Evolutionary conservation across 2,888 invertebrate species (phyloP), one percentile per base, ranked within the genome.

Genomic region (Synanthedon myopaeformis): DNA sequence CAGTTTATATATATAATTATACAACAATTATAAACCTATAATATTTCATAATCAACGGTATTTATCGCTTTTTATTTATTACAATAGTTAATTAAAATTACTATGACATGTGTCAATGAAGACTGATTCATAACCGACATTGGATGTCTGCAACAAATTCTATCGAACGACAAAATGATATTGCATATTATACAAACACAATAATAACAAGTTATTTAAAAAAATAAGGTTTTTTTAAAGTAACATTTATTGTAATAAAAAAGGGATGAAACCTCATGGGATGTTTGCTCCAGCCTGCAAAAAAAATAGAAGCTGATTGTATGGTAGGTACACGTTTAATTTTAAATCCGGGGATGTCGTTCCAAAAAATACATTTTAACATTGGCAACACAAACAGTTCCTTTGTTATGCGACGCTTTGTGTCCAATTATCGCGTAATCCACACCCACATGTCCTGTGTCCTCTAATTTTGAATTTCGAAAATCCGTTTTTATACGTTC

Each of bases 341-440:
- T 45, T 45, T 45, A 45, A 45, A 45, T 45, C 45, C 45, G 45
- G 45, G 45, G 4, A 45, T 45, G 45, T 5, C 12, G 13, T 45
- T 45, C 3, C n/a, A n/a, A 45, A 45, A 45, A 45, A 45, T 8
- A 11, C 6, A 6, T 45, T 45, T 13, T 13, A 45, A 45, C 13
- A 14, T 8, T 45, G 45, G 45, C 45, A 45, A n/a, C 49, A 70
- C 64, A 66, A 62, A 61, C 63, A 67, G 59, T 64, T 63, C 65
- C 65, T 66, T 67, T 68, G 45, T 45, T 45, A 45, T 59, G 61
- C 60, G 57, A 49, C 57, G 58, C 55, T 55, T 53, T 59, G 60
- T 59, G 65, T 64, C 67, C 73, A 74, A 71, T 74, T 72, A 72
- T 67, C 63, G 67, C 49, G 62, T 70, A 74, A 74, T 75, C 72